Conservation (phyloP, 1,140 invertebrate genomes). For the Zaprionus ornatus region DNA sequence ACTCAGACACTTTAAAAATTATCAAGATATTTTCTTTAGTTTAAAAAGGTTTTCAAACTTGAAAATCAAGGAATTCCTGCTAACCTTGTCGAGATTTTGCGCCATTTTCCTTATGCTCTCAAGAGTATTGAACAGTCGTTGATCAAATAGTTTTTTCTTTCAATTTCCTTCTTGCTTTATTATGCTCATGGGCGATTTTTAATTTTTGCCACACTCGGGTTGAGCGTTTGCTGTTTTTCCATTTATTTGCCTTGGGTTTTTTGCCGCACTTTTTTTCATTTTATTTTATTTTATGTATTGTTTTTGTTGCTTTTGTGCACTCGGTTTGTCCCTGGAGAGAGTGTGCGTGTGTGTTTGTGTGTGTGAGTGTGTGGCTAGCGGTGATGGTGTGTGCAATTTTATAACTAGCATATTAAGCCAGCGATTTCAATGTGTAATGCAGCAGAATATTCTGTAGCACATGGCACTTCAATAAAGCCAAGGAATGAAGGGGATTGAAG, state of each 20-base stretch:
- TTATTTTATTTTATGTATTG: neutral
- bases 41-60: no score
- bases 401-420: conserved; percentile 65
- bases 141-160: neutral
- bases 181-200: conserved; percentile 39
- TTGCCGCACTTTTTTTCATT: neutral
- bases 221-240: conserved; percentile 23
- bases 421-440: conserved; percentile 47
- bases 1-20: no score
- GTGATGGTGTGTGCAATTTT: conserved; percentile 21
- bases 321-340: conserved; percentile 11
- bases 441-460: conserved; percentile 23
- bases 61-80: no score
- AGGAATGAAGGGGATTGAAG: neutral
- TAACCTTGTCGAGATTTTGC: neutral
- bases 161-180: conserved; percentile 29
- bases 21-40: neutral
- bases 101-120: neutral
- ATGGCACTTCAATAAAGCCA: conserved; percentile 11
- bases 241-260: conserved; percentile 37
- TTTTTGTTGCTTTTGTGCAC: conserved; percentile 9
- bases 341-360: neutral
- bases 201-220: conserved; percentile 38
- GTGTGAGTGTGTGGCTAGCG: neutral
- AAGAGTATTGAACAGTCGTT: neutral